Evolutionary conservation across 2,113 vertebrate genomes (phyloP).

Genomic region (Vulpes lagopus): DNA sequence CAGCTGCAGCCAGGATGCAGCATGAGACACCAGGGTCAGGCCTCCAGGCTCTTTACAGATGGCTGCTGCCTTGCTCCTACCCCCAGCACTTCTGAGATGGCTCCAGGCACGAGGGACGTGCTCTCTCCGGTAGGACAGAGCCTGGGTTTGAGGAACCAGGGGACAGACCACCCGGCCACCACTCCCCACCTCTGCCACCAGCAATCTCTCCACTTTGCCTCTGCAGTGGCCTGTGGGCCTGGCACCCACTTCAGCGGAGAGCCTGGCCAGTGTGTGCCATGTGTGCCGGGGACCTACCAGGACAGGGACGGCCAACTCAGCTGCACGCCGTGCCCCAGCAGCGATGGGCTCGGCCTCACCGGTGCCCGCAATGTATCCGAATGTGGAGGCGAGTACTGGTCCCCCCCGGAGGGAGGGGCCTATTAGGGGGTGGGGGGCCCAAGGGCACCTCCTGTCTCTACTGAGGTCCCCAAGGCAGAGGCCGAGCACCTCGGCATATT

Average conservation of each 20-base stretch:
- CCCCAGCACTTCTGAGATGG: background rate
- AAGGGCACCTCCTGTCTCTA: background rate
- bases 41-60: background rate
- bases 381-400: conserved; percentile 93
- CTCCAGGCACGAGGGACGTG: background rate
- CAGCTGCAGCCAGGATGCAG: background rate
- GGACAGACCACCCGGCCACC: rapidly evolving
- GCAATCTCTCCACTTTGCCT: conserved; percentile 60
- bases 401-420: background rate
- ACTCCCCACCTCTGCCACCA: background rate
- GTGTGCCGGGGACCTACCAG: conserved; percentile 94
- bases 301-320: conserved; percentile 93
- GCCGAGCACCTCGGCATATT: rapidly evolving
- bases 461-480: background rate
- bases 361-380: conserved; percentile 95
- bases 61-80: background rate
- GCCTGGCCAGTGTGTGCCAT: conserved; percentile 91
- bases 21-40: background rate
- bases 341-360: conserved; percentile 89
- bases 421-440: no score
- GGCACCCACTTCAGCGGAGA: conserved; percentile 96
- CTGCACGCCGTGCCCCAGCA: conserved; percentile 95
- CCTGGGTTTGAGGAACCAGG: background rate
- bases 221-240: conserved; percentile 91
- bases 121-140: background rate